These are phyloP conservation scores for Scaeva pyrastri DNA, from an alignment of 2,888 invertebrate genomes.

Conservation along the genomic window DNA sequence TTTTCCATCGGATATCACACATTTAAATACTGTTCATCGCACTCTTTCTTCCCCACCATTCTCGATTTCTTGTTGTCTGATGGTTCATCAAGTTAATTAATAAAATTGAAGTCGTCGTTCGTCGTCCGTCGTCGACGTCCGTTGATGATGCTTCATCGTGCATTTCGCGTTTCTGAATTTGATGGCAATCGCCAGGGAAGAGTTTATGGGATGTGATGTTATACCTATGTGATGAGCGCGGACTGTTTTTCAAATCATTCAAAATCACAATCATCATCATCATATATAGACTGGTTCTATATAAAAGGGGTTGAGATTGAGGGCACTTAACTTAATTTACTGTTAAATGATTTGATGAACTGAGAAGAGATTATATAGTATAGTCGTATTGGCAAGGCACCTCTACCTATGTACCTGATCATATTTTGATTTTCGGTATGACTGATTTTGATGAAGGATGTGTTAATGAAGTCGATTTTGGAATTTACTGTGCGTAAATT, in stretches of 20 bases:
- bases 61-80: constrained; percentile 30
- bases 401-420: too few species aligned
- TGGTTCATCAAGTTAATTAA: constrained; percentile 63
- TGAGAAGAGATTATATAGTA: constrained; percentile 12
- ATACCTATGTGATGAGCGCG: neutral
- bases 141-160: constrained; percentile 31
- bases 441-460: neutral
- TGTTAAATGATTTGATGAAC: constrained; percentile 66
- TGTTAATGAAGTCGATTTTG: too few species aligned
- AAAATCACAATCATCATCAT: constrained; percentile 40
- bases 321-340: constrained; percentile 65
- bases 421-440: too few species aligned
- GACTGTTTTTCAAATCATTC: constrained; percentile 60
- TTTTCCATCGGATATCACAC: neutral
- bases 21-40: neutral
- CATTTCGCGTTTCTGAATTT: constrained; percentile 19
- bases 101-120: constrained; percentile 64
- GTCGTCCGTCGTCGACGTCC: too few species aligned
- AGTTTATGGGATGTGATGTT: neutral
- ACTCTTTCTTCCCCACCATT: neutral
- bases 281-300: too few species aligned
- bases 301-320: constrained; percentile 24
- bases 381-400: neutral
- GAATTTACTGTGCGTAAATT: too few species aligned
- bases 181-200: neutral